phyloP scores from a whole-genome alignment of 2,113 vertebrate species.

The Cephalopterus ornatus region DNA sequence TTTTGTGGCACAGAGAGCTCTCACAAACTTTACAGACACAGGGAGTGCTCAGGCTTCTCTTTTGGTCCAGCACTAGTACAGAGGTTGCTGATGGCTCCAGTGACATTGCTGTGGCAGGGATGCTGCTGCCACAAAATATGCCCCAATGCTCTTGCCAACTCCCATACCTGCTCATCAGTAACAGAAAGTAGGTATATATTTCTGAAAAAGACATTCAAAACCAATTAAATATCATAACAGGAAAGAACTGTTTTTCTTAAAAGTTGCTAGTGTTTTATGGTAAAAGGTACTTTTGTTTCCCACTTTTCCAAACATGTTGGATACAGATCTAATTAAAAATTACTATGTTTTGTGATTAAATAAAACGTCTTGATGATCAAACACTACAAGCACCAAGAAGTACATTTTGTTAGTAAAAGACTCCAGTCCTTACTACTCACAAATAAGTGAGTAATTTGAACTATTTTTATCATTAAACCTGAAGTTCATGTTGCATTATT shows the following conservation, averaged over 20 bases:
- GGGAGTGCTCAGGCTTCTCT: rapidly evolving
- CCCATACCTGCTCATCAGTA: neutral
- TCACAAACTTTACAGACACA: neutral
- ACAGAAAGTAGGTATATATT: neutral
- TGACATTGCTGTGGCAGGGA: rapidly evolving
- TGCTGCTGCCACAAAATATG: neutral
- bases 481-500: neutral
- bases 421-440: neutral
- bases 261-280: neutral
- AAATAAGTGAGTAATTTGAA: neutral
- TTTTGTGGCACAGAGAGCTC: neutral
- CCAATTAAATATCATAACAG: neutral
- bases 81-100: rapidly evolving
- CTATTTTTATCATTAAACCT: neutral
- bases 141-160: neutral
- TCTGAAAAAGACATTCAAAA: neutral
- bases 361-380: neutral
- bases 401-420: neutral
- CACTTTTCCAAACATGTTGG: neutral
- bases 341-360: neutral
- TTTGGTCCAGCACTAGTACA: neutral
- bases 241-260: neutral
- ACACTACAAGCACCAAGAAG: neutral
- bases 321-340: neutral
- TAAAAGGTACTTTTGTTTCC: neutral